These are phyloP conservation scores for Arbacia lixula DNA, from an alignment of 53 echinoderm and acorn worm species.

Conservation along the genomic window DNA sequence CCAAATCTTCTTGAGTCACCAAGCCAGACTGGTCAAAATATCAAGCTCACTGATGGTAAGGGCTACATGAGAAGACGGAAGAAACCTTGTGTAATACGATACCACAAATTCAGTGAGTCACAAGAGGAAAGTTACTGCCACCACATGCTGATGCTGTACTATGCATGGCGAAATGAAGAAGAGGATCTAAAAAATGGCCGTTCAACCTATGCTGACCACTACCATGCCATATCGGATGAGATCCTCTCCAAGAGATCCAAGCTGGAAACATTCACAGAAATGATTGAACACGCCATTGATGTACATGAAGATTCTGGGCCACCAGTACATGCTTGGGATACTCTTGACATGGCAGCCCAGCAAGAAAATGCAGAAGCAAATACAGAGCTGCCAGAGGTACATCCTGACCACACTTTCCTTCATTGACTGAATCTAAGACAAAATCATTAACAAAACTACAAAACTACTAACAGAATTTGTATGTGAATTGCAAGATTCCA, in stretches of 20 bases:
- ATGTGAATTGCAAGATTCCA: too few species aligned
- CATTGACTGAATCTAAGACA: constrained; percentile 19
- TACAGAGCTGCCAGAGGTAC: not conserved
- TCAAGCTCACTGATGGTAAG: too few species aligned
- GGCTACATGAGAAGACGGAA: too few species aligned
- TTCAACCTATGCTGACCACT: constrained; percentile 14
- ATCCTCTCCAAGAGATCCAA: not conserved
- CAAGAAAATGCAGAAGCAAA: constrained; percentile 23
- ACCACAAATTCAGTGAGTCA: not conserved
- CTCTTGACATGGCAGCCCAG: constrained; percentile 25
- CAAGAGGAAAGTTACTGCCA: constrained; percentile 28
- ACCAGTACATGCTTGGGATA: constrained; percentile 56
- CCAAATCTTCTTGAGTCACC: too few species aligned
- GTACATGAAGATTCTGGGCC: constrained; percentile 10
- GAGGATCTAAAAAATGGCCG: too few species aligned
- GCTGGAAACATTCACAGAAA: not conserved
- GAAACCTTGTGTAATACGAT: too few species aligned
- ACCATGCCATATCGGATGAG: not conserved
- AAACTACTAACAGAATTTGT: constrained; percentile 6
- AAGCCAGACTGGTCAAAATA: too few species aligned
- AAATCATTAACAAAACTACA: not conserved
- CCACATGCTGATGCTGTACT: too few species aligned
- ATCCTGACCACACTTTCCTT: not conserved
- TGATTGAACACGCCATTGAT: constrained; percentile 37
- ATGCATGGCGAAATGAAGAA: too few species aligned